Evolutionary conservation across 2,797 vertebrate genomes (phyloP), one percentile per base, ranked within the genome.

Genomic region (Cetoscarus ocellatus): DNA sequence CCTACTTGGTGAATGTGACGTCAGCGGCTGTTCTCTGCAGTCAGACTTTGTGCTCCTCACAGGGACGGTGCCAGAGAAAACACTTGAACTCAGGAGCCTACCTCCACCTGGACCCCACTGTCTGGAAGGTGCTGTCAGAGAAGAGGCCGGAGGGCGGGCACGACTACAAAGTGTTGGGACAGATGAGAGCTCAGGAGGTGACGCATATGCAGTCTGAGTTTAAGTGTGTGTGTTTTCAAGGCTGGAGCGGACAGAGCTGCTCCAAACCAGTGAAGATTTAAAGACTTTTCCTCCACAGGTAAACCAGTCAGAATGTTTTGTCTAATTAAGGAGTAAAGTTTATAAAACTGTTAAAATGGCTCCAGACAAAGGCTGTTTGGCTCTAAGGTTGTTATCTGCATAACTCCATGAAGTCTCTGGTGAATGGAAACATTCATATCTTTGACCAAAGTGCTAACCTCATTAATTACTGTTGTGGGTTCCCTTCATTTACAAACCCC

Each of bases 1-100:
- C 77, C 3, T 98, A 98, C 80, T 59, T 98, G 5, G 86, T 99
- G 59, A 99, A 99, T 0, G 95, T 99, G 61, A 99, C 96, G 0
- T 80, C 92, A 12, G 95, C 95, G 0, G 92, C 95, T 0, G n/a
- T 58, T 1, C 86, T 97, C 35, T 99, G 97, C 92, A 97, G 97
- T 77, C 61, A 67, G 71, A 66, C 34, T 6, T 15, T 97, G 68
- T 99, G 97, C 61, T 96, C 94, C 0, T 85, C 94, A 40, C 94
- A 59, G 0, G 98, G 98, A 6, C 92, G 97, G 53, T 99, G 97
- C 1, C 89, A 88, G 80, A 93, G 96, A 52, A 91, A 0, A 53
- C 50, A 92, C 34, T 61, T 36, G 3, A 61, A 62, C 11, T 90
- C 94, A 0, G 36, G 83, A 0, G 84, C 91, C 43, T 96, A 92